A percentile compares a stretch with the other conserved stretches of the same genome.
Evolutionary conservation across 2,797 vertebrate genomes (phyloP).

Genomic region (Manis javanica): DNA sequence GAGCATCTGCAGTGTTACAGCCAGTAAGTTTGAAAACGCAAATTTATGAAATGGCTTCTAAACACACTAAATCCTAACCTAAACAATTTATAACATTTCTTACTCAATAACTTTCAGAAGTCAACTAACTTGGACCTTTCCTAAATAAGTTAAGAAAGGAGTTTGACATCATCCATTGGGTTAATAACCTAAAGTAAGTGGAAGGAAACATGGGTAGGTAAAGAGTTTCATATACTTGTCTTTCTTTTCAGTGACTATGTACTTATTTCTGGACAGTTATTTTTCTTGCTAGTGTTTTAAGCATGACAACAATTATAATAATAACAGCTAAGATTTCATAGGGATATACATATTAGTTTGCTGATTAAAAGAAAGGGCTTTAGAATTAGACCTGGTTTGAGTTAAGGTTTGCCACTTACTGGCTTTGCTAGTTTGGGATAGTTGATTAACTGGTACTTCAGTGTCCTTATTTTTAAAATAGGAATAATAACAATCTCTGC

Average conservation of each 20-base stretch:
- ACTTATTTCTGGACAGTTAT: conserved; percentile 32
- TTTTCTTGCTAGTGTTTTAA: conserved; percentile 29
- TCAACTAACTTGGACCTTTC: conserved; percentile 68
- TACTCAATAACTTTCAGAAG: conserved; percentile 80
- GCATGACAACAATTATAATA: neutral
- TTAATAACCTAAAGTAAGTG: conserved; percentile 63
- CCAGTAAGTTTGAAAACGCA: conserved; percentile 71
- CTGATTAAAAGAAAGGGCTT: conserved; percentile 17
- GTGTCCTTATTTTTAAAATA: conserved; percentile 48
- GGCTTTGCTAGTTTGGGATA: conserved; percentile 31
- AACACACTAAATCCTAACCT: conserved; percentile 76
- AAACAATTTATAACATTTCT: conserved; percentile 82
- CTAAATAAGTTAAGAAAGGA: conserved; percentile 79
- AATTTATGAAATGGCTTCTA: conserved; percentile 79
- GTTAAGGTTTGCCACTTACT: neutral
- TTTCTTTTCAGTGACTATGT: neutral
- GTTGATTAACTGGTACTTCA: neutral
- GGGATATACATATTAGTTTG: neutral
- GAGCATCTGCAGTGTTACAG: conserved; percentile 66
- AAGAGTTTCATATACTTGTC: neutral
- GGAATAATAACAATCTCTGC: neutral
- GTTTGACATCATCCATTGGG: conserved; percentile 45
- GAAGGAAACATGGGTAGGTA: conserved; percentile 46
- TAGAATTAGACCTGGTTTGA: neutral
- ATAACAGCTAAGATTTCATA: neutral